Percentiles rank a stretch among this genome's conserved stretches.
Evolutionary conservation across 23 tunicate genomes (phyloP).

Genomic region (Botrylloides violaceus): DNA sequence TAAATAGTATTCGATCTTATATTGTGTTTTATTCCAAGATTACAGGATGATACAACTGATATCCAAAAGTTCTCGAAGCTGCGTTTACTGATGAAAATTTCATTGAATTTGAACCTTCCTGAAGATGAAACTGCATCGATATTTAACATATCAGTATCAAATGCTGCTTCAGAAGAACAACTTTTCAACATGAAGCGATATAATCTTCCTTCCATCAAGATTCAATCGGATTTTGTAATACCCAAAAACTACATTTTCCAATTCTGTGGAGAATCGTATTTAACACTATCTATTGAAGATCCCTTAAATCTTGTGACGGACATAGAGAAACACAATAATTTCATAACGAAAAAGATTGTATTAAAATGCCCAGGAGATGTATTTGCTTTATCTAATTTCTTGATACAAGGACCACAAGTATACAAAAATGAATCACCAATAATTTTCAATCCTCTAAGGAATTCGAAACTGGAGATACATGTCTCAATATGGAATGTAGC

Average conservation of each 20-base stretch:
- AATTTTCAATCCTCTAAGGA: not conserved
- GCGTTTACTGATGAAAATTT: not conserved
- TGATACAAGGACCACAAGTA: not conserved
- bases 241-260: not conserved
- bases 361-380: constrained; percentile 15
- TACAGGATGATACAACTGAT: constrained; percentile 1
- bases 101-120: not conserved
- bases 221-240: not conserved
- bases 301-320: not conserved
- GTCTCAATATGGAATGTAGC: not conserved
- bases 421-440: not conserved
- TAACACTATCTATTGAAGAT: constrained; percentile 16
- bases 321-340: not conserved
- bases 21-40: no score
- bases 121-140: not conserved
- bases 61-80: not conserved
- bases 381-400: not conserved
- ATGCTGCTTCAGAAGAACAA: constrained; percentile 1
- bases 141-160: not conserved
- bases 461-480: not conserved
- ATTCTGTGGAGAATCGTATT: constrained; percentile 6
- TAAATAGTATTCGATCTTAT: no score
- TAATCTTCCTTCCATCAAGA: not conserved
- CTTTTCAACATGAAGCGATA: constrained; percentile 10
- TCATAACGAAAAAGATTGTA: not conserved